Conservation (phyloP, 2,888 invertebrate species). For the Morpho achilles region DNA sequence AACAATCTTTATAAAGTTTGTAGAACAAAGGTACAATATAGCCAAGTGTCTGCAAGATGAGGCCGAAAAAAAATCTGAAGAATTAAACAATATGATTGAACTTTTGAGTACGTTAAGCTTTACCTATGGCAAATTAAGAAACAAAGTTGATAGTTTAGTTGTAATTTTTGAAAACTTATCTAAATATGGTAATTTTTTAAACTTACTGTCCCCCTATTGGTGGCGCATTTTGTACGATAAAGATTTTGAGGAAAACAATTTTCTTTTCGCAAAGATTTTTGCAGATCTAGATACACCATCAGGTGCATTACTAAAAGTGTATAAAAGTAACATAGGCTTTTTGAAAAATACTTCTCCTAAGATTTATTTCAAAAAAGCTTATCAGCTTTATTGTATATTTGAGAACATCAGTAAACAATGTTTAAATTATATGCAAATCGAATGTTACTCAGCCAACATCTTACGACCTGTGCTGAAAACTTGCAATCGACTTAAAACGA, state of each 20-base stretch:
- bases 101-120: constrained; percentile 32
- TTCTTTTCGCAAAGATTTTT: constrained; percentile 9
- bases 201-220: constrained; percentile 30
- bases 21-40: constrained; percentile 31
- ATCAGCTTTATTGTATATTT: constrained; percentile 31
- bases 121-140: constrained; percentile 33
- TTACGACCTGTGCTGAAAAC: constrained; percentile 26
- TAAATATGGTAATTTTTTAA: constrained; percentile 36
- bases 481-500: constrained; percentile 27
- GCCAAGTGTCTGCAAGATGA: constrained; percentile 30
- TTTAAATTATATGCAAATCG: constrained; percentile 38
- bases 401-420: constrained; percentile 34
- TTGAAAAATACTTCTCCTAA: constrained; percentile 6
- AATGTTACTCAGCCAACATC: constrained; percentile 25
- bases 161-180: constrained; percentile 33
- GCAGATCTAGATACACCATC: constrained; percentile 3
- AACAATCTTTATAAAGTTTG: constrained; percentile 32
- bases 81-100: constrained; percentile 27
- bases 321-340: constrained; percentile 1
- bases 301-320: constrained; percentile 2
- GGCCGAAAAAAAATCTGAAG: constrained; percentile 26
- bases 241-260: constrained; percentile 11
- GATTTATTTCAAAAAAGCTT: constrained; percentile 35
- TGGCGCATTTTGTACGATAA: constrained; percentile 30
- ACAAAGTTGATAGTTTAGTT: constrained; percentile 29